Evolutionary conservation across 2,888 invertebrate species (phyloP).

Genomic region (Myopa tessellatipennis): DNA sequence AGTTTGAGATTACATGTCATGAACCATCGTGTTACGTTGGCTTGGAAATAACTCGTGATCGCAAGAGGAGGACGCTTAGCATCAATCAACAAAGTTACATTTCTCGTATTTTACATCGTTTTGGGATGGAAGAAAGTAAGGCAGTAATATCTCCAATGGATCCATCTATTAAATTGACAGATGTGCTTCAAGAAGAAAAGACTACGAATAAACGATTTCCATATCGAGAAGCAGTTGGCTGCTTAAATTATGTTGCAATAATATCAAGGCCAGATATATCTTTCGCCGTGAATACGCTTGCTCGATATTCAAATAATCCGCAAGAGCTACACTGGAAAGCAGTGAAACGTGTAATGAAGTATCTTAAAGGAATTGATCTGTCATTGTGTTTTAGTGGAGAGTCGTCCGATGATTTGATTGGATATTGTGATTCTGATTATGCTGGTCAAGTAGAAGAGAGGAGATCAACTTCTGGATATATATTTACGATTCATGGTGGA

Average conservation of each 20-base stretch:
- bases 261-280: conserved; percentile 1
- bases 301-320: neutral
- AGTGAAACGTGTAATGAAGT: too few species aligned
- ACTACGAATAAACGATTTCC: conserved; percentile 1
- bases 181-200: neutral
- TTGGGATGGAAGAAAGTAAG: conserved; percentile 19
- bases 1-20: conserved; percentile 6
- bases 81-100: conserved; percentile 24
- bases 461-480: too few species aligned
- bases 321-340: too few species aligned
- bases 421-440: too few species aligned
- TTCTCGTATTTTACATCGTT: neutral
- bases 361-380: too few species aligned
- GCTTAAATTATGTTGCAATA: neutral
- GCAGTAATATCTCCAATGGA: conserved; percentile 6
- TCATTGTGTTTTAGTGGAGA: too few species aligned
- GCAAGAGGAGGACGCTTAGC: conserved; percentile 1
- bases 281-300: neutral
- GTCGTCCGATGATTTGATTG: too few species aligned
- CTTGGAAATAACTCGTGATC: conserved; percentile 32
- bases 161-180: conserved; percentile 1
- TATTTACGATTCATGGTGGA: too few species aligned
- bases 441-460: too few species aligned
- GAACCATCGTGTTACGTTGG: neutral
- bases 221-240: conserved; percentile 15